Evolutionary conservation across 2,113 vertebrate genomes (phyloP), one percentile per base, ranked within the genome.

Genomic region (Euleptes europaea): DNA sequence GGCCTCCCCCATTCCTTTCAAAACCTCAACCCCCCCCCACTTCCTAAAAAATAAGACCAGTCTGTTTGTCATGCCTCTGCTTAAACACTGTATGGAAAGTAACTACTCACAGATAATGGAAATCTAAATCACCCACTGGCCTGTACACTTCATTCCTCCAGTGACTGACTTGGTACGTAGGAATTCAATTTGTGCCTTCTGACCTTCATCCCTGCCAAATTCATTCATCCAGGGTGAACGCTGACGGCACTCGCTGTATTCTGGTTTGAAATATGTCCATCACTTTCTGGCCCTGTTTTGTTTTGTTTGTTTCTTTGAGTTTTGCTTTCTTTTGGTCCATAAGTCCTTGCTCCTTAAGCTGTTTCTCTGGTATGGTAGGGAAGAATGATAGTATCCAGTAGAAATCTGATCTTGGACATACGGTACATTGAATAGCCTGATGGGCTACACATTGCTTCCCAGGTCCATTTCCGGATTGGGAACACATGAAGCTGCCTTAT

Each of bases 231-330:
- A 7, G 49, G 28, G 11, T n/a, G 28, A 9, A n/a, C 51, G 67
- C 84, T 21, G 42, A 15, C 73, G 42, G 83, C 89, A 78, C 82
- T 85, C 73, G 12, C 47, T 84, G 3, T 1, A 0, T 73, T 1
- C 42, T 71, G 57, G 9, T 69, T 84, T 47, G 82, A 60, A 85
- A 87, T 72, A 42, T 15, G 54, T 80, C 49, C 78, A 51, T 51
- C 0, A 26, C 44, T 77, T 65, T 86, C 2, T 66, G 82, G 78
- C 85, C 23, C 42, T 40, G 42, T 3, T 47, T 72, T 42, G 38
- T 13, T 11, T 42, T 35, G 8, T 28, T 73, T 28, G 21, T 17
- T 78, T 26, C 35, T 60, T 17, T 44, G 28, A 85, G 11, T 13
- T 51, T 51, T 13, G 49, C 79, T 83, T 75, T 82, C 65, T 42